These are phyloP conservation scores for Lottia gigantea DNA, from an alignment of 2,888 invertebrate genomes.

Conservation along the genomic window DNA sequence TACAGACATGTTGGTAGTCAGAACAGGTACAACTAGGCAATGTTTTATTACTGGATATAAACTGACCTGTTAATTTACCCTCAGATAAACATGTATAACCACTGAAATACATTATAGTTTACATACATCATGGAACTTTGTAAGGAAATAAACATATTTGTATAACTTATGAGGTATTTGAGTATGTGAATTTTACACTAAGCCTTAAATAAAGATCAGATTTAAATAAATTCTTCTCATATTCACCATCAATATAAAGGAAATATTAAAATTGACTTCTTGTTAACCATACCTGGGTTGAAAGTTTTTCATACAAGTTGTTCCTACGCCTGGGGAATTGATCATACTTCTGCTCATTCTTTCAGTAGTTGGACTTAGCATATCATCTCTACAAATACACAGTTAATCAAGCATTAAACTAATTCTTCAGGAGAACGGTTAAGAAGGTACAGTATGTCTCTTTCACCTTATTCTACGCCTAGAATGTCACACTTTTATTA, in stretches of 20 bases:
- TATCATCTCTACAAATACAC: conserved; percentile 32
- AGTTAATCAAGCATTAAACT: neutral
- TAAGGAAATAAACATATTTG: too few relatives aligned
- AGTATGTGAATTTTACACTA: too few relatives aligned
- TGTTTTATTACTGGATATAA: neutral
- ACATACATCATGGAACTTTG: too few relatives aligned
- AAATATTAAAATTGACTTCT: too few relatives aligned
- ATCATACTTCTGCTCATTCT: conserved; percentile 33
- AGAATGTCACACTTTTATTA: neutral
- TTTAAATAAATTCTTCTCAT: neutral
- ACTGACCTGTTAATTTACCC: neutral
- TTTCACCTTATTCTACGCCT: too few relatives aligned
- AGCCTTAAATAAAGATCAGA: too few relatives aligned
- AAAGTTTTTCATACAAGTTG: conserved; percentile 49
- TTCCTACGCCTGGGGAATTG: conserved; percentile 46
- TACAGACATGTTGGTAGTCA: conserved; percentile 40
- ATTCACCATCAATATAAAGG: neutral
- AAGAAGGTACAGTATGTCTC: too few relatives aligned
- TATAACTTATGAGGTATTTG: too few relatives aligned
- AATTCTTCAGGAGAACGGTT: too few relatives aligned
- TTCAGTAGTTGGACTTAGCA: conserved; percentile 22
- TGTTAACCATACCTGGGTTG: conserved; percentile 15
- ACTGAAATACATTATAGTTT: neutral
- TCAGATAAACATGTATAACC: neutral
- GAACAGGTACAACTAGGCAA: conserved; percentile 35